Conservation (phyloP, 2,888 invertebrate genomes). For the Athrips mouffetella region DNA sequence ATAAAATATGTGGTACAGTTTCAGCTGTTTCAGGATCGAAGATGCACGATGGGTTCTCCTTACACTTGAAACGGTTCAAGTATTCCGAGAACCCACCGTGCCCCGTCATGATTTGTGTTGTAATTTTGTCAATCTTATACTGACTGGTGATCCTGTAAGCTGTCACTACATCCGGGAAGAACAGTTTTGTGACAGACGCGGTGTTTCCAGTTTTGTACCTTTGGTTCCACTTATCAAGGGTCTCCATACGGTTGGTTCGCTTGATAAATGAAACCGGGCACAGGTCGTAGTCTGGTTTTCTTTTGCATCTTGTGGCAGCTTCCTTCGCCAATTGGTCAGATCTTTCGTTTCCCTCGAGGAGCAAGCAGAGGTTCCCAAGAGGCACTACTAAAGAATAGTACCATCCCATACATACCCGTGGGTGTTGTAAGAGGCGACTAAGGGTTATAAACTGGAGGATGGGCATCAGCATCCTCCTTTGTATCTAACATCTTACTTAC, state of each 20-base stretch:
- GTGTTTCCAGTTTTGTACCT: background rate
- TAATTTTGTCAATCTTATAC: background rate
- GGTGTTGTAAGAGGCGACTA: no score
- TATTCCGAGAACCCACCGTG: conserved; percentile 7
- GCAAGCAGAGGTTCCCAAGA: no score
- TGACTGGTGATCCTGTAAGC: background rate
- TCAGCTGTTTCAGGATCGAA: conserved; percentile 15
- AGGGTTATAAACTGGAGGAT: no score
- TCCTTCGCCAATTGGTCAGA: no score
- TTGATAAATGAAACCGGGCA: conserved; percentile 11
- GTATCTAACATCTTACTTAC: no score
- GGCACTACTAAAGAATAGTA: no score
- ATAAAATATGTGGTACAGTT: no score
- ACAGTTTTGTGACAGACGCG: background rate
- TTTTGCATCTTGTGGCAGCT: no score
- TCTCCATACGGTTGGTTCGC: background rate
- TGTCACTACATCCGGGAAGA: conserved; percentile 3
- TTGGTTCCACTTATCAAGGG: conserved; percentile 9
- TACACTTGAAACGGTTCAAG: background rate
- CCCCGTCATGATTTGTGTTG: background rate
- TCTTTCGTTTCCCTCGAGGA: no score
- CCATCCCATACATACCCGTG: no score
- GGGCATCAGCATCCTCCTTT: no score
- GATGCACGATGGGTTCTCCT: conserved; percentile 14
- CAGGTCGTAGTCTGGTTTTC: conserved; percentile 10